A percentile compares a stretch with the other conserved stretches of the same genome.
These are phyloP conservation scores for Drosophila suboccidentalis DNA, from an alignment of 2,888 invertebrate species.

Conservation along the genomic window DNA sequence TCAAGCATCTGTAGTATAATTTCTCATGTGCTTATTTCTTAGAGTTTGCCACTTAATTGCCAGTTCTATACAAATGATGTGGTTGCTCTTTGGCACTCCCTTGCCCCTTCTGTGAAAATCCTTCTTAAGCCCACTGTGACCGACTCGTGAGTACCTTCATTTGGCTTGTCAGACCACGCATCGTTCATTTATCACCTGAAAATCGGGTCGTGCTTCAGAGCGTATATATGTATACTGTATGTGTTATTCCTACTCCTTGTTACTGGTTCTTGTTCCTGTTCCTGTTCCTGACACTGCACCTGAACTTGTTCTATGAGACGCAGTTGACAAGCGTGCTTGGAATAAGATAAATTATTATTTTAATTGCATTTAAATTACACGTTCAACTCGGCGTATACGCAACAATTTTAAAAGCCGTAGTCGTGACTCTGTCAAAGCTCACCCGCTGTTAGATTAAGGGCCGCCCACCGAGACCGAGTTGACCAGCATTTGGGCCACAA, in stretches of 20 bases:
- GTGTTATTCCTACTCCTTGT: constrained; percentile 10
- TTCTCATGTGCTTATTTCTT: constrained; percentile 32
- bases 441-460: constrained; percentile 68
- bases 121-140: constrained; percentile 13
- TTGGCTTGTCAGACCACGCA: constrained; percentile 69
- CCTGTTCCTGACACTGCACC: constrained; percentile 15
- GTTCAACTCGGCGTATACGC: constrained; percentile 62
- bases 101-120: background rate
- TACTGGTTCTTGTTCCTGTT: too few species aligned
- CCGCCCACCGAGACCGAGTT: constrained; percentile 44
- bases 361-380: constrained; percentile 81
- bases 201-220: constrained; percentile 47
- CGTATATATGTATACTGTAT: constrained; percentile 41
- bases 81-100: constrained; percentile 19
- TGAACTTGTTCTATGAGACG: constrained; percentile 8
- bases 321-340: constrained; percentile 66
- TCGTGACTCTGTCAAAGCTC: constrained; percentile 42
- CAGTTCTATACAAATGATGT: constrained; percentile 66
- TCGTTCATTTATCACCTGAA: constrained; percentile 67
- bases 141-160: constrained; percentile 63
- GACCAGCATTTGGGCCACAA: constrained; percentile 43
- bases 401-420: constrained; percentile 60
- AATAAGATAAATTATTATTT: constrained; percentile 81
- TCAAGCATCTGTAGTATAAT: constrained; percentile 22
- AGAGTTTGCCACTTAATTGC: constrained; percentile 60